Evolutionary conservation across 2,797 vertebrate genomes (phyloP).

Genomic region (Platalea minor): DNA sequence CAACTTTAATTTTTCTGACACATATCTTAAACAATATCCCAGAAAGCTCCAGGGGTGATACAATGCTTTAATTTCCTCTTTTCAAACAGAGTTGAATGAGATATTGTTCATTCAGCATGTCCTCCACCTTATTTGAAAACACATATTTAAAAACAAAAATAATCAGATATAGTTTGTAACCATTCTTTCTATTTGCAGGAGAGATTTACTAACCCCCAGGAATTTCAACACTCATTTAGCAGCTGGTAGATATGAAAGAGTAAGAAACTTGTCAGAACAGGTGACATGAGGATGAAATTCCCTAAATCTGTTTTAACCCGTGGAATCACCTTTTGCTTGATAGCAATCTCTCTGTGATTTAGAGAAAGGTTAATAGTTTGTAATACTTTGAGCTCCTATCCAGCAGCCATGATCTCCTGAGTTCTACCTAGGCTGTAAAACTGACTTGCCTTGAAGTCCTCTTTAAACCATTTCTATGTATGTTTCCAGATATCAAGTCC

Average conservation of each 20-base stretch:
- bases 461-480: neutral
- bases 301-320: constrained; percentile 19
- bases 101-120: neutral
- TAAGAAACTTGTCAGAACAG: constrained; percentile 22
- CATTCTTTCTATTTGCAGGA: neutral
- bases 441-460: neutral
- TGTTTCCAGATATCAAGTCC: neutral
- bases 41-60: neutral
- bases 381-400: neutral
- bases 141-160: neutral
- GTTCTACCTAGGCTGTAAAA: neutral
- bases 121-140: neutral
- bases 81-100: neutral
- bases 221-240: neutral
- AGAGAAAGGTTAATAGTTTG: neutral
- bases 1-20: neutral
- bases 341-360: neutral
- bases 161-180: neutral
- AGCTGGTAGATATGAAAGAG: neutral
- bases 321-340: constrained; percentile 1
- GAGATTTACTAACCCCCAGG: neutral
- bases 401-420: neutral
- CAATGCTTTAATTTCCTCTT: neutral
- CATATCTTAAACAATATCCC: neutral
- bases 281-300: neutral